Conservation (phyloP, 2,888 invertebrate species). For the Abrostola triplasia region DNA sequence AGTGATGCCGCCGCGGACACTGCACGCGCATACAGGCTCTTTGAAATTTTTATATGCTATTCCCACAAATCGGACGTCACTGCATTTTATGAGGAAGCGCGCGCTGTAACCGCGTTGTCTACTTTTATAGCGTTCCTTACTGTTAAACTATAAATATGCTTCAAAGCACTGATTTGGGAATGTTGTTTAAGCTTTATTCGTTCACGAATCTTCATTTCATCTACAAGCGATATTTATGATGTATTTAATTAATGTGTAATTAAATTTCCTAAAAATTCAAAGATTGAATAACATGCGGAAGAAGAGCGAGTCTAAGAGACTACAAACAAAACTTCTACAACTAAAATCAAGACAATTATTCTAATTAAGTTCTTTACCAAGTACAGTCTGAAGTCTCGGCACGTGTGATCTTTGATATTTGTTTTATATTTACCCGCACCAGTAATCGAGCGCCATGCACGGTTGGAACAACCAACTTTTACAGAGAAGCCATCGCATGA, state of each 20-base stretch:
- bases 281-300: background rate
- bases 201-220: background rate
- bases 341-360: background rate
- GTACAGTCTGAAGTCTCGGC: constrained; percentile 22
- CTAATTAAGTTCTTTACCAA: background rate
- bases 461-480: constrained; percentile 71
- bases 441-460: constrained; percentile 68
- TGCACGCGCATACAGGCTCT: constrained; percentile 77
- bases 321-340: background rate
- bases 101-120: constrained; percentile 64
- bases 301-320: background rate
- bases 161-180: constrained; percentile 36
- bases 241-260: background rate
- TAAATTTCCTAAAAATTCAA: background rate
- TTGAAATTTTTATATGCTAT: constrained; percentile 85
- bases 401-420: constrained; percentile 62
- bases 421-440: constrained; percentile 61
- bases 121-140: constrained; percentile 58
- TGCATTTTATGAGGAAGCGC: constrained; percentile 77
- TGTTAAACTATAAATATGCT: constrained; percentile 47
- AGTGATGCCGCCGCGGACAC: constrained; percentile 79
- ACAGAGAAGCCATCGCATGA: constrained; percentile 77
- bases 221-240: background rate
- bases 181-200: constrained; percentile 5
- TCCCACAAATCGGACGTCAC: constrained; percentile 83